phyloP scores from a whole-genome alignment of 2,113 vertebrate species.

The Mustelus asterias region DNA sequence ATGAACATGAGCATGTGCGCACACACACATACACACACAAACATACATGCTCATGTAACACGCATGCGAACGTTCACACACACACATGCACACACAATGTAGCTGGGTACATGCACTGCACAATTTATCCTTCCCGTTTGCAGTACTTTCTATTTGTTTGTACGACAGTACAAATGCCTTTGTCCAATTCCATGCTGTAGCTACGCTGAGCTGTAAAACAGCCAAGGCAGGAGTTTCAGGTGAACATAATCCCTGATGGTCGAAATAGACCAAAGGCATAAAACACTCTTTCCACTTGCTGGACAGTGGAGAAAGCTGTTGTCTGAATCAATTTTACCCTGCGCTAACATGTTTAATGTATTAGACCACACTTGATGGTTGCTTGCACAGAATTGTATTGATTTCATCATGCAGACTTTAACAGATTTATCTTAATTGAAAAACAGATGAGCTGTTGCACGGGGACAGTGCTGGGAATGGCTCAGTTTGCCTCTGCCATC shows the following conservation, averaged over 20 bases:
- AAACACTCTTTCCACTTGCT: not conserved
- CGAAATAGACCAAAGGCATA: not conserved
- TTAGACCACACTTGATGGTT: not conserved
- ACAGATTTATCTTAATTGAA: constrained; percentile 27
- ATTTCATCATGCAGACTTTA: constrained; percentile 2
- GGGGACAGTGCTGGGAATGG: not conserved
- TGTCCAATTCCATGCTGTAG: not conserved
- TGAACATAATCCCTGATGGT: not conserved
- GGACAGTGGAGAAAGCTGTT: too few species aligned
- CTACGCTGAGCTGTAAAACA: not conserved
- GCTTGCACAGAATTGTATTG: constrained; percentile 18
- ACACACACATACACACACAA: too few species aligned
- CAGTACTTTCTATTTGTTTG: not conserved
- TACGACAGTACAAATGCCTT: not conserved
- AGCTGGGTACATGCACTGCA: not conserved
- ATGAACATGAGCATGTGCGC: too few species aligned
- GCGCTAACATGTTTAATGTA: not conserved
- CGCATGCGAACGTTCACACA: too few species aligned
- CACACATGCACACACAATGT: too few species aligned
- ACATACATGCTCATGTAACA: too few species aligned
- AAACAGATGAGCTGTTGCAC: constrained; percentile 15
- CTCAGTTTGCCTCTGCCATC: not conserved
- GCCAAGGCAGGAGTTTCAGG: not conserved
- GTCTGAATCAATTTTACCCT: too few species aligned
- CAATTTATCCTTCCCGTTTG: not conserved